Conservation (phyloP, 2,113 vertebrate genomes). For the Paraplagusia blochii region DNA sequence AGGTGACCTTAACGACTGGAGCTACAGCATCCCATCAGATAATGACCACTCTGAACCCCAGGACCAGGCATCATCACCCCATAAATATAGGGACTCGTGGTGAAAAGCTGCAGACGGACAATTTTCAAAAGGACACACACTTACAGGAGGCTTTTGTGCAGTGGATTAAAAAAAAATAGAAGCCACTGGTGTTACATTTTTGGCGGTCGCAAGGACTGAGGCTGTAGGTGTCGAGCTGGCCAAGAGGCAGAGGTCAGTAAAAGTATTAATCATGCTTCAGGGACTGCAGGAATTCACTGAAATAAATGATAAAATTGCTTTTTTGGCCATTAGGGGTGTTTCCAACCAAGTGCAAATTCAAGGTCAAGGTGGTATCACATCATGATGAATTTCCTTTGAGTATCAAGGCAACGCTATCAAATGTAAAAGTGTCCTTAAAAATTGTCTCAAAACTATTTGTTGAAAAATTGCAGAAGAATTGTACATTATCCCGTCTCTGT, state of each 20-base stretch:
- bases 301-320: slow-evolving; percentile 15
- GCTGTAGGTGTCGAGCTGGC: slow-evolving; percentile 21
- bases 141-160: slow-evolving; percentile 55
- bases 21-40: slow-evolving; percentile 64
- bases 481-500: too few relatives aligned
- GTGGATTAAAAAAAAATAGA: slow-evolving; percentile 12
- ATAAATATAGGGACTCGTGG: slow-evolving; percentile 59
- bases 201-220: slow-evolving; percentile 31
- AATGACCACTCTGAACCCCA: slow-evolving; percentile 69
- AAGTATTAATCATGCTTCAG: slow-evolving; percentile 31
- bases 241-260: slow-evolving; percentile 40
- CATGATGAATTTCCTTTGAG: too few relatives aligned
- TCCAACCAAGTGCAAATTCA: slow-evolving; percentile 9
- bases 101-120: slow-evolving; percentile 52
- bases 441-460: too few relatives aligned
- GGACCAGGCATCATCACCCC: slow-evolving; percentile 59
- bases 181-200: slow-evolving; percentile 25
- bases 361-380: too few relatives aligned
- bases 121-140: slow-evolving; percentile 56
- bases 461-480: too few relatives aligned
- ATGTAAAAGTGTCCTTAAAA: too few relatives aligned
- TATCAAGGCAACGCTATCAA: too few relatives aligned
- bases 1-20: slow-evolving; percentile 67
- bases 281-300: slow-evolving; percentile 14
- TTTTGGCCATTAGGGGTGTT: too few relatives aligned